These are phyloP conservation scores for Chinchilla lanigera DNA, from an alignment of 2,113 vertebrate species.

Conservation along the genomic window DNA sequence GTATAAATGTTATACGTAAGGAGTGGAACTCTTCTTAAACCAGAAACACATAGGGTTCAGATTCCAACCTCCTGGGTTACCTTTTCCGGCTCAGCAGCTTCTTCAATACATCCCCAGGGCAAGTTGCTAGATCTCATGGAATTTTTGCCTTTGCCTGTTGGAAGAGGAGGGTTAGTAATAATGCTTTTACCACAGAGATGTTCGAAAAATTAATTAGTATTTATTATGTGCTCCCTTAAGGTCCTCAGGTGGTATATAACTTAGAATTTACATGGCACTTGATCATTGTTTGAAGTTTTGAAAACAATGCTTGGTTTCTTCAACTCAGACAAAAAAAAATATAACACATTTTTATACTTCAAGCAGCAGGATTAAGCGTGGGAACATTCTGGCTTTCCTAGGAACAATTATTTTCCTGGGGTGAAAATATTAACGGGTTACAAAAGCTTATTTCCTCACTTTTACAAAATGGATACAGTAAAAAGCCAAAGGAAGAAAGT, in stretches of 20 bases:
- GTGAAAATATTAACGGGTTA: slow-evolving; percentile 60
- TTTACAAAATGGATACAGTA: slow-evolving; percentile 40
- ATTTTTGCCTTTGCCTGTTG: background rate
- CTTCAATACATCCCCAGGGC: background rate
- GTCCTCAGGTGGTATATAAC: slow-evolving; percentile 23
- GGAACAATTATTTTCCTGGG: slow-evolving; percentile 61
- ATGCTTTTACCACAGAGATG: slow-evolving; percentile 38
- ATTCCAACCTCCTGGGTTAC: background rate
- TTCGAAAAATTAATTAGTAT: slow-evolving; percentile 69
- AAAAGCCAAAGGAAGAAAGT: slow-evolving; percentile 50
- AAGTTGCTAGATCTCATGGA: background rate
- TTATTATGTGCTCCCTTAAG: slow-evolving; percentile 45
- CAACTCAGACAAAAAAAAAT: slow-evolving; percentile 16
- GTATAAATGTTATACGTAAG: background rate
- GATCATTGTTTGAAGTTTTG: slow-evolving; percentile 43
- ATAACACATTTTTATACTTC: slow-evolving; percentile 32
- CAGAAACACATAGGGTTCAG: background rate
- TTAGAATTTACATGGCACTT: slow-evolving; percentile 42
- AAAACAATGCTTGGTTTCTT: slow-evolving; percentile 48
- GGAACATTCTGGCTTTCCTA: slow-evolving; percentile 48
- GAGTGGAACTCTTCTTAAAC: background rate
- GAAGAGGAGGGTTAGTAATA: background rate
- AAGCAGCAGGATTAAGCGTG: slow-evolving; percentile 34
- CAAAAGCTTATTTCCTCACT: slow-evolving; percentile 45
- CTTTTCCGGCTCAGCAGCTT: background rate